These are phyloP conservation scores for Cheilinus undulatus DNA, from an alignment of 2,113 vertebrate species.

Conservation along the genomic window DNA sequence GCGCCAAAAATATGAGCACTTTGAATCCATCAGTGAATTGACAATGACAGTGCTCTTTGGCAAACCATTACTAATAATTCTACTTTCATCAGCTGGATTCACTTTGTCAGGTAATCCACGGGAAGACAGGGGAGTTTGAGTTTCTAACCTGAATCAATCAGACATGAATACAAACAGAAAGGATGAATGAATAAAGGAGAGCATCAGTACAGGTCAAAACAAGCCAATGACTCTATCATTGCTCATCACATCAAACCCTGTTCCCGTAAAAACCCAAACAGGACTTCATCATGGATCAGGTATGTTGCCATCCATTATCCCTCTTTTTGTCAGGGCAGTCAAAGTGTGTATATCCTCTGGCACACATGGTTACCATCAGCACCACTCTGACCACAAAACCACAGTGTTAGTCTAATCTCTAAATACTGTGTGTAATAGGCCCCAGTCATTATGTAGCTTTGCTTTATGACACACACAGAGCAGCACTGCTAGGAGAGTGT, in stretches of 20 bases:
- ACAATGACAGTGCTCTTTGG: too few relatives aligned
- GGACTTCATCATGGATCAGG: conserved; percentile 66
- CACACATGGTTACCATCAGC: conserved; percentile 78
- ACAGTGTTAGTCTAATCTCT: conserved; percentile 79
- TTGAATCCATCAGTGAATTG: too few relatives aligned
- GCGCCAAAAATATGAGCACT: too few relatives aligned
- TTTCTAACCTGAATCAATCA: background rate
- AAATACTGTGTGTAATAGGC: conserved; percentile 74
- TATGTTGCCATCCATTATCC: conserved; percentile 64
- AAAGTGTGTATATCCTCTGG: conserved; percentile 64
- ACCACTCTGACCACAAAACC: conserved; percentile 69
- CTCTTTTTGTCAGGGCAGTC: conserved; percentile 66
- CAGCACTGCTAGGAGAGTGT: conserved; percentile 37
- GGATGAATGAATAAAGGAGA: conserved; percentile 6
- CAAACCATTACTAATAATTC: too few relatives aligned
- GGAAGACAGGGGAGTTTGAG: too few relatives aligned
- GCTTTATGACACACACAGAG: conserved; percentile 76
- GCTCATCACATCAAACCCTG: conserved; percentile 37
- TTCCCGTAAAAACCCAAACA: conserved; percentile 61
- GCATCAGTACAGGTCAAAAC: background rate
- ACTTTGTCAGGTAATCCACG: too few relatives aligned
- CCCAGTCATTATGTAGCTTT: conserved; percentile 67
- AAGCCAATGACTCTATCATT: conserved; percentile 14
- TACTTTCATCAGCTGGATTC: too few relatives aligned
- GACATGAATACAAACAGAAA: background rate